phyloP scores from a whole-genome alignment of 2,113 vertebrate species.

The Macroglossus sobrinus region DNA sequence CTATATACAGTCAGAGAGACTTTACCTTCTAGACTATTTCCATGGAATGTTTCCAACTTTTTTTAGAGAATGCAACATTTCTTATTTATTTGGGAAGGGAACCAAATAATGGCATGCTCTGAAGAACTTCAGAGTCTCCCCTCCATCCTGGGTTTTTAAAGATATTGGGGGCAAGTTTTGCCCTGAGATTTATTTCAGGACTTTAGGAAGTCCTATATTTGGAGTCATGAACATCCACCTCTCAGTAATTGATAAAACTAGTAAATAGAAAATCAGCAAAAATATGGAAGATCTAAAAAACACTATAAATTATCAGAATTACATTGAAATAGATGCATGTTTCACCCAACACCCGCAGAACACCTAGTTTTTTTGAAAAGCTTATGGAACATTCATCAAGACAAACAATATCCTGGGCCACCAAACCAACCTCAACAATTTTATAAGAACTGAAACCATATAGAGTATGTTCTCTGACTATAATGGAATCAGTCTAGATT shows the following conservation, averaged over 20 bases:
- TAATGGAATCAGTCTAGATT: neutral
- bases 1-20: neutral
- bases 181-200: neutral
- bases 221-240: neutral
- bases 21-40: neutral
- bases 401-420: neutral
- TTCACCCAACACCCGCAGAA: neutral
- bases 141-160: neutral
- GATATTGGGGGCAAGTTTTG: neutral
- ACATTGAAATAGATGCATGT: neutral
- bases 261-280: neutral
- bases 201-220: neutral
- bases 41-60: neutral
- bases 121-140: neutral
- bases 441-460: neutral
- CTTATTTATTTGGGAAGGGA: neutral
- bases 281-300: neutral
- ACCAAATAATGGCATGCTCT: neutral
- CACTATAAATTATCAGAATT: neutral
- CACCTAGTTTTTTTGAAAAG: neutral
- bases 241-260: neutral
- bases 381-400: neutral
- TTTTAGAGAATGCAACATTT: neutral
- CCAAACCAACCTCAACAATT: neutral
- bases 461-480: neutral